Percentiles rank a stretch among this genome's conserved stretches.
These are phyloP conservation scores for Norana najaformis DNA, from an alignment of 2,888 invertebrate species.

Conservation along the genomic window DNA sequence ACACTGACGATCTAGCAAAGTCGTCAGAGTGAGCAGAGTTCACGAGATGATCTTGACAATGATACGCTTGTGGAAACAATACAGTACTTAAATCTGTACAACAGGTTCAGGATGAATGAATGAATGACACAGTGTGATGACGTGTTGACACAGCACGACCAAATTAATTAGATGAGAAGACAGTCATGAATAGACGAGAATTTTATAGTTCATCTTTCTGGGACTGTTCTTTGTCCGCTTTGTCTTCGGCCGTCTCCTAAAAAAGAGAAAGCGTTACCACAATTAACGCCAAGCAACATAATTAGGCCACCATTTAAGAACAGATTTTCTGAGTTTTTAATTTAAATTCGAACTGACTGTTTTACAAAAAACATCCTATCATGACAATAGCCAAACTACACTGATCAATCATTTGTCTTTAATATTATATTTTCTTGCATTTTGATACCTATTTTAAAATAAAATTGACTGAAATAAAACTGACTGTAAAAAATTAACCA, in stretches of 20 bases:
- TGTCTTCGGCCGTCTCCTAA: constrained; percentile 2
- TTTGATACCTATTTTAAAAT: neutral
- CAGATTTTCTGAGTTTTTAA: neutral
- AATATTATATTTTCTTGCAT: neutral
- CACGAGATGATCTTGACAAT: constrained; percentile 1
- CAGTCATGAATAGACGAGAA: neutral
- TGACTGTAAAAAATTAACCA: too few relatives aligned
- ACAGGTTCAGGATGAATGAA: neutral
- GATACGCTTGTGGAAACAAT: neutral
- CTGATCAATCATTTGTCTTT: neutral
- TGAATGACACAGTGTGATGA: constrained; percentile 13
- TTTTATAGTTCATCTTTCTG: constrained; percentile 23
- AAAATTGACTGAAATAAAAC: neutral
- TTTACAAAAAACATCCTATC: neutral
- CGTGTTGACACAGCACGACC: constrained; percentile 7
- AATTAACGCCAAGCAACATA: neutral
- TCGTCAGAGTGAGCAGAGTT: constrained; percentile 13
- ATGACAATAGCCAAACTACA: neutral
- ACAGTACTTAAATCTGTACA: neutral
- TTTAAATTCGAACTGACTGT: neutral
- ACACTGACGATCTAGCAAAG: neutral
- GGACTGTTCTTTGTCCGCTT: neutral
- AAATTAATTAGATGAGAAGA: neutral
- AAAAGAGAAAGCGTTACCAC: neutral
- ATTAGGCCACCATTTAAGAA: neutral